Evolutionary conservation across 2,888 invertebrate species (phyloP), one percentile per base, ranked within the genome.

Genomic region (Chalcosyrphus nemorum): DNA sequence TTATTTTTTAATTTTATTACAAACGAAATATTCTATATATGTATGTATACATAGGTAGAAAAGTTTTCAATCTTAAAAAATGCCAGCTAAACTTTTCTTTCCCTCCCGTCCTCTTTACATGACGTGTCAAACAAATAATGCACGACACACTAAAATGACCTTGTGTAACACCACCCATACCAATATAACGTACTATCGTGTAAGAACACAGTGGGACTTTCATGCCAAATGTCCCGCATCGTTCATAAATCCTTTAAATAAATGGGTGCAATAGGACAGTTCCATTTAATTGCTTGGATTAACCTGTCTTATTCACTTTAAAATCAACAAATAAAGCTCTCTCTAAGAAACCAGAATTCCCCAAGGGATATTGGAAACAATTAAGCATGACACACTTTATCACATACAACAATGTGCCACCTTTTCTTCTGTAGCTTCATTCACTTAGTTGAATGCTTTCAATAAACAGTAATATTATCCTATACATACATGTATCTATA

Each of bases 381-480:
- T 52, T 52, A 52, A 29, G 29, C 52, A 29, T 52, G 52, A 29
- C 52, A 52, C 29, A 52, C 52, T 52, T 50, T 29, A 29, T 15
- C 29, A 15, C 27, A 15, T 7, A 29, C 47, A 47, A 21, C 3
- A 11, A 47, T n/a, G 9, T 15, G 24, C 11, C 27, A 13, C 52
- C 13, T 7, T 52, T 29, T 5, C 6, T 2, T 15, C 7, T n/a
- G 0, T 6, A 9, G n/a, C n/a, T 13, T 0, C 13, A n/a, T 1
- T n/a, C n/a, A n/a, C n/a, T n/a, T 7, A 13, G 29, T 52, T 52
- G 52, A 27, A 13, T 13, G 13, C 27, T 52, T 6, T 27, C 13
- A 15, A n/a, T 21, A 21, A 21, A 21, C 11, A 21, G 4, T 45
- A 21, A 21, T 11, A 45, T 21, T 47, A 24, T 21, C 5, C 50